These are phyloP conservation scores for Nomia melanderi DNA, from an alignment of 1,140 invertebrate genomes.

Conservation along the genomic window DNA sequence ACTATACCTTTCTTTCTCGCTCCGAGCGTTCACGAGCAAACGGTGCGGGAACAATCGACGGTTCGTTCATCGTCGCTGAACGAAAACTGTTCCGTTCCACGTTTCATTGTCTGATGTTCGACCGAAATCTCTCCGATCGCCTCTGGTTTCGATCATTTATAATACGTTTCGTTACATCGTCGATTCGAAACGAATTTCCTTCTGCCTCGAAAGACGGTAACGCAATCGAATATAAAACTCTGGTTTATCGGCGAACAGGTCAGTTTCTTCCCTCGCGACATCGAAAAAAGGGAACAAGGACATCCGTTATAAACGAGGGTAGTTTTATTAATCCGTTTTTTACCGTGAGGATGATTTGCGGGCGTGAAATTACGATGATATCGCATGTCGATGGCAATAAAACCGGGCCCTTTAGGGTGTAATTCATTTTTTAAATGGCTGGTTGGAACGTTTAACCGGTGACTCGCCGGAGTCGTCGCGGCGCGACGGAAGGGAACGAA, in stretches of 20 bases:
- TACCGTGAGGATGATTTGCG: background rate
- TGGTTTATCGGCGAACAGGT: background rate
- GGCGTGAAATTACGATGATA: constrained; percentile 5
- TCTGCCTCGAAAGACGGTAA: background rate
- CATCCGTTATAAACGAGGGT: background rate
- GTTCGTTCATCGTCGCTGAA: constrained; percentile 44
- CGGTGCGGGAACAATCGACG: constrained; percentile 18
- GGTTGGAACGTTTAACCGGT: background rate
- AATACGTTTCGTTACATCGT: too few relatives aligned
- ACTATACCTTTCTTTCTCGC: background rate
- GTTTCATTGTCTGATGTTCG: constrained; percentile 4
- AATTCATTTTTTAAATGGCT: constrained; percentile 15
- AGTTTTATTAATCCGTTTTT: background rate
- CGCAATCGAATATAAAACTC: background rate
- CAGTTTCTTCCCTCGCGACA: background rate
- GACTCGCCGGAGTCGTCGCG: background rate
- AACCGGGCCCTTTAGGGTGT: background rate
- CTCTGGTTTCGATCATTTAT: too few relatives aligned
- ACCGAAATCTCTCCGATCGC: too few relatives aligned
- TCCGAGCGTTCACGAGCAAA: background rate
- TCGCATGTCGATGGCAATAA: constrained; percentile 28
- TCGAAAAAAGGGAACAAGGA: background rate
- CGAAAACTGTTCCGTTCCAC: constrained; percentile 36
- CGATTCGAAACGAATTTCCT: too few relatives aligned
- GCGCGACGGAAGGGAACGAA: too few relatives aligned